Percentiles rank a stretch among this genome's conserved stretches.
Conservation (phyloP, 2,113 vertebrate genomes). For the Cromileptes altivelis region DNA sequence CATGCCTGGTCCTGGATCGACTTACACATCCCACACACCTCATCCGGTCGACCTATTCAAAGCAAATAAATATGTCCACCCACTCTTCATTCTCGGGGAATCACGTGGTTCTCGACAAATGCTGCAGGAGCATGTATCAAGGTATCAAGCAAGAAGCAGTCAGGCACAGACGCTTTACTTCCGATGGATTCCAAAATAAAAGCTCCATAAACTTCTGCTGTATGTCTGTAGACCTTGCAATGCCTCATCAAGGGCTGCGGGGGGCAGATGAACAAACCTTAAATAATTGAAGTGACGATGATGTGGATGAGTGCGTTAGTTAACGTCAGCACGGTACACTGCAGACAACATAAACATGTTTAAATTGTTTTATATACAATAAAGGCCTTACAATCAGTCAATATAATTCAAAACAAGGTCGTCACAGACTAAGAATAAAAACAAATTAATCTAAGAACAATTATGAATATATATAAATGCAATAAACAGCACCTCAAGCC, state of each 20-base stretch:
- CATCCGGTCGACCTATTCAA: not conserved
- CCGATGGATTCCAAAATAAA: conserved; percentile 37
- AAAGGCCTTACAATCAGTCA: not conserved
- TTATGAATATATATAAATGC: conserved; percentile 4
- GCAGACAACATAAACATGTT: not conserved
- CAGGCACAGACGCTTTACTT: not conserved
- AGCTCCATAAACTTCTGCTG: not conserved
- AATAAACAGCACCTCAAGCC: not conserved
- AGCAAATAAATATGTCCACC: not conserved
- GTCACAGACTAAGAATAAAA: not conserved
- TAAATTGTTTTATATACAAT: conserved; percentile 20
- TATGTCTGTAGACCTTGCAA: not conserved
- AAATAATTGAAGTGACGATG: not conserved
- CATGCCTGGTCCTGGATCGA: not conserved
- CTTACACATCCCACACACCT: not conserved
- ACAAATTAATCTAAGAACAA: not conserved
- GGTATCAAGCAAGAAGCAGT: not conserved
- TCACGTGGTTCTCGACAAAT: conserved; percentile 50
- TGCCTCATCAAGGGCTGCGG: not conserved
- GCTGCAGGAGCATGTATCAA: accelerated
- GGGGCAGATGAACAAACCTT: not conserved
- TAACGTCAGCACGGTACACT: not conserved
- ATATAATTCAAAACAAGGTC: not conserved
- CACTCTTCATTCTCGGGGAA: not conserved
- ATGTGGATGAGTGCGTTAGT: not conserved